Conservation (phyloP, 2,888 invertebrate species). For the Yponomeuta evonymella region DNA sequence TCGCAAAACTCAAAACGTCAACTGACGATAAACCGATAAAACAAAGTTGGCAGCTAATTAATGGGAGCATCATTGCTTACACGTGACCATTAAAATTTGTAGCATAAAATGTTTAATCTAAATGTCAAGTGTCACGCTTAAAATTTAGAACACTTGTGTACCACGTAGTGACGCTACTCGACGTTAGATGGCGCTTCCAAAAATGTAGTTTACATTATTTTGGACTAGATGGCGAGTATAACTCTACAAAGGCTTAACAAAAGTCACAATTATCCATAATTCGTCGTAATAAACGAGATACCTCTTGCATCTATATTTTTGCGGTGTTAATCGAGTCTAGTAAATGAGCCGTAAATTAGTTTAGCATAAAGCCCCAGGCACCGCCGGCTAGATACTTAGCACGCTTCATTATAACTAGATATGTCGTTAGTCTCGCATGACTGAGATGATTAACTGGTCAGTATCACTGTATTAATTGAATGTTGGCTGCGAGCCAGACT, state of each 20-base stretch:
- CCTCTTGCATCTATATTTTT: background rate
- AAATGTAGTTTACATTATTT: background rate
- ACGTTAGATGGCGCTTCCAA: conserved; percentile 31
- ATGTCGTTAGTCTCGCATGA: background rate
- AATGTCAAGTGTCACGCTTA: conserved; percentile 20
- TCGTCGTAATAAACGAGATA: background rate
- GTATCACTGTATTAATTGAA: background rate
- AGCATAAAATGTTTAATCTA: background rate
- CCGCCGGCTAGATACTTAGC: background rate
- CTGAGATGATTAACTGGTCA: conserved; percentile 1
- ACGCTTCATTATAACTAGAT: conserved; percentile 3
- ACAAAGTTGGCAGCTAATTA: conserved; percentile 4
- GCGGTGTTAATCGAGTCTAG: background rate
- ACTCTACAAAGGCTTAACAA: background rate
- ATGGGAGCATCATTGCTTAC: background rate
- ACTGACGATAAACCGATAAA: conserved; percentile 13
- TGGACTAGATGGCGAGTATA: background rate
- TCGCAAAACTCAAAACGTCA: conserved; percentile 1
- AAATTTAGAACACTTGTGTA: background rate
- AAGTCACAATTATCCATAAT: background rate
- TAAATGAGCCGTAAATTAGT: background rate
- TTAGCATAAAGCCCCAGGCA: conserved; percentile 1
- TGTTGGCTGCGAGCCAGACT: background rate
- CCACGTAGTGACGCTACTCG: conserved; percentile 25
- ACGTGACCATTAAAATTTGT: conserved; percentile 3